Conservation (phyloP, 2,113 vertebrate species). For the Halichoerus grypus region DNA sequence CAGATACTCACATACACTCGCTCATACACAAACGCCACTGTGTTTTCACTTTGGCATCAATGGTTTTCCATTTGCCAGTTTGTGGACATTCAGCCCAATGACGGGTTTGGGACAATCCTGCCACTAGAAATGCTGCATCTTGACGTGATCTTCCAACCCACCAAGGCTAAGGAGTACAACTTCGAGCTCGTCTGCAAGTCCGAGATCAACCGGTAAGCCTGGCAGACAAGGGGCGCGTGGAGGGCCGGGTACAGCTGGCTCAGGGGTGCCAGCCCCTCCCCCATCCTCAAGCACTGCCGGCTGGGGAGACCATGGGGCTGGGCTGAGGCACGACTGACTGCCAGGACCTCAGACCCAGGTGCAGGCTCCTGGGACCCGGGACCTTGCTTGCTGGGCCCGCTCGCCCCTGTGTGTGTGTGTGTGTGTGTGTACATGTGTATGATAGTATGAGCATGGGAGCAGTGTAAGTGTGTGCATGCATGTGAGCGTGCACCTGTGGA, state of each 20-base stretch:
- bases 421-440: neutral
- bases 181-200: slow-evolving; percentile 94
- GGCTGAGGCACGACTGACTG: neutral
- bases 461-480: too few species aligned
- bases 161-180: slow-evolving; percentile 89
- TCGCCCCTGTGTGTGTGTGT: neutral
- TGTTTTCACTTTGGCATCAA: accelerated
- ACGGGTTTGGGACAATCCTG: slow-evolving; percentile 94
- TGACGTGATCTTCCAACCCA: slow-evolving; percentile 93
- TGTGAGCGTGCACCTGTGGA: too few species aligned
- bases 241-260: accelerated
- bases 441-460: neutral
- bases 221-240: accelerated
- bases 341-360: neutral
- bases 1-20: accelerated
- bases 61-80: slow-evolving; percentile 85
- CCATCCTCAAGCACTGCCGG: accelerated
- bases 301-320: neutral
- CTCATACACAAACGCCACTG: accelerated
- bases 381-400: neutral
- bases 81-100: slow-evolving; percentile 93
- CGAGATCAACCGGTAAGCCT: slow-evolving; percentile 91
- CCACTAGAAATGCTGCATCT: slow-evolving; percentile 92
- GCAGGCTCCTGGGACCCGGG: neutral
- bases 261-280: neutral